These are phyloP conservation scores for Cantharis lateralis DNA, from an alignment of 2,888 invertebrate genomes.

Conservation along the genomic window DNA sequence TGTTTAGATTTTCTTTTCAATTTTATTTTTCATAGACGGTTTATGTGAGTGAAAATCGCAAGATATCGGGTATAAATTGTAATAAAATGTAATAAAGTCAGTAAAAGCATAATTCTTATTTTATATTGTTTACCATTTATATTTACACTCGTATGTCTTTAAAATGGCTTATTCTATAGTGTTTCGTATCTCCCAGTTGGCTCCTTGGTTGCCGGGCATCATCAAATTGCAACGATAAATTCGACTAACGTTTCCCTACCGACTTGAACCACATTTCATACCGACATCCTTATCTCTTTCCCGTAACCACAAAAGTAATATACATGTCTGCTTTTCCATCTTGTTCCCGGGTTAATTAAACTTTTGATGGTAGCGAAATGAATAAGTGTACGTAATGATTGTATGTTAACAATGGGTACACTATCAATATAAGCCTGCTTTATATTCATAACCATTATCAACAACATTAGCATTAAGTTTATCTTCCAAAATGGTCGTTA, in stretches of 20 bases:
- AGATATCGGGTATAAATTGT: neutral
- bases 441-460: neutral
- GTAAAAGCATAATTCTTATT: slow-evolving; percentile 39
- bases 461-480: neutral
- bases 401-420: slow-evolving; percentile 39
- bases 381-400: slow-evolving; percentile 43
- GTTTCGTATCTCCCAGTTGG: slow-evolving; percentile 47
- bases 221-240: slow-evolving; percentile 55
- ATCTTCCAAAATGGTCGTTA: neutral
- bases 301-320: slow-evolving; percentile 39
- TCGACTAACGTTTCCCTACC: slow-evolving; percentile 53
- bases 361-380: slow-evolving; percentile 49
- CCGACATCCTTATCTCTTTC: slow-evolving; percentile 50
- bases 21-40: neutral
- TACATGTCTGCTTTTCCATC: slow-evolving; percentile 40
- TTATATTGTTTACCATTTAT: slow-evolving; percentile 51
- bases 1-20: neutral
- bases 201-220: slow-evolving; percentile 52
- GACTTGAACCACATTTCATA: slow-evolving; percentile 54
- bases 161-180: slow-evolving; percentile 50
- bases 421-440: slow-evolving; percentile 18
- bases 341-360: slow-evolving; percentile 50
- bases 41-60: neutral
- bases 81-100: slow-evolving; percentile 24
- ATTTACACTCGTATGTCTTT: slow-evolving; percentile 48